Evolutionary conservation across 2,888 invertebrate genomes (phyloP), one percentile per base, ranked within the genome.

Genomic region (Drosophila cognata): DNA sequence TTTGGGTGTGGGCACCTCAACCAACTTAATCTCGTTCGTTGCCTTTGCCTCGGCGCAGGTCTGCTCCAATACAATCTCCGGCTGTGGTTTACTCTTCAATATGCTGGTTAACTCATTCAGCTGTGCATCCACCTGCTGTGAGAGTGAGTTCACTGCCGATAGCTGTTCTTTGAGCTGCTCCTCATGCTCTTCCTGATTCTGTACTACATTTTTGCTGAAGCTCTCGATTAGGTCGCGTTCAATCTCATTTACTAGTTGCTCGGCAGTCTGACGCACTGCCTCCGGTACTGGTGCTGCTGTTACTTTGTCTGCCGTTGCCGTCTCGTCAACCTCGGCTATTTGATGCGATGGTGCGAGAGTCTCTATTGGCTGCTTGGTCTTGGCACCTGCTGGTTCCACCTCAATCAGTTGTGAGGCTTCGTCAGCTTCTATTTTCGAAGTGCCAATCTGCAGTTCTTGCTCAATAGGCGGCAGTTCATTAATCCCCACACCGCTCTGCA

Each of bases 311-410:
- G 69, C 58, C 41, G 77, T 82, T 55, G 78, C 76, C 84, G 82
- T 80, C 64, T 84, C 83, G 81, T 84, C 79, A 58, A 88, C 77
- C 68, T 89, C 89, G 76, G 85, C 89, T 28, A 77, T 79, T 72
- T 84, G 88, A 66, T 82, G 82, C 18, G 86, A 56, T 16, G 89
- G 77, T 38, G 90, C 67, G 57, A 79, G 74, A n/a, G 79, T 87
- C 71, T 92, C 82, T 33, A 92, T 71, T n/a, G 84, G 86, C 68
- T 91, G 88, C 28, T 88, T 90, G 13, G 81, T 84, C 70, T 88
- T 82, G 8, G 85, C 84, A 57, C 90, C 91, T 33, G 90, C 92
- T 63, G 93, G 92, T 79, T 92, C 91, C 33, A 92, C 91, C 77
- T 93, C 92, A 61, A 93, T 89, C 2, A 93, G 89, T 72, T 90